A percentile compares a stretch with the other conserved stretches of the same genome.
phyloP scores from a whole-genome alignment of 1,140 invertebrate genomes.

The Camponotus floridanus region DNA sequence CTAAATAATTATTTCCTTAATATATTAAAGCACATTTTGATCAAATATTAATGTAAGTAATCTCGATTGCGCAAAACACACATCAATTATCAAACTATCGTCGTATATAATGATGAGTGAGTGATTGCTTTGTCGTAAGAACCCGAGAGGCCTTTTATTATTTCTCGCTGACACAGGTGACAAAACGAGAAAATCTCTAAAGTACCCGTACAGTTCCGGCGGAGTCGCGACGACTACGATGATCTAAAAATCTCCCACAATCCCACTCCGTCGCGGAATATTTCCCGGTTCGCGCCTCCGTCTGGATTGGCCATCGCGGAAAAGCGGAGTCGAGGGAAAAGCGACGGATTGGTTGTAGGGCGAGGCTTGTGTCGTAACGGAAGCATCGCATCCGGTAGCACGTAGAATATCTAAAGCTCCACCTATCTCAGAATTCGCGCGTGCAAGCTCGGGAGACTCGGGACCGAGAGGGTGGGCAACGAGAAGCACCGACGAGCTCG shows the following conservation, averaged over 20 bases:
- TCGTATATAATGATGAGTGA: background rate
- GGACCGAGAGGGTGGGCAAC: conserved; percentile 27
- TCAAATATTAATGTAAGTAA: background rate
- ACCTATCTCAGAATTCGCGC: conserved; percentile 77
- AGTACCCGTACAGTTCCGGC: conserved; percentile 48
- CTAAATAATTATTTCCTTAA: background rate
- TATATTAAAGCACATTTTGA: background rate
- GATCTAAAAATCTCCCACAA: conserved; percentile 48
- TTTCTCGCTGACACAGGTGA: conserved; percentile 25
- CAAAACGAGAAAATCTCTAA: conserved; percentile 52
- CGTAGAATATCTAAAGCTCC: conserved; percentile 78
- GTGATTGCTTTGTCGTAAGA: conserved; percentile 24
- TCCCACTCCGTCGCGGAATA: conserved; percentile 65
- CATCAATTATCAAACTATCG: conserved; percentile 7
- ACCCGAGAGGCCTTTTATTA: conserved; percentile 42
- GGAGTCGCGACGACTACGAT: conserved; percentile 31
- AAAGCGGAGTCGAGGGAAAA: conserved; percentile 71
- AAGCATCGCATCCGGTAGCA: conserved; percentile 64
- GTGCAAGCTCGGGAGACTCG: conserved; percentile 33
- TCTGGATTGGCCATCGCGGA: conserved; percentile 78
- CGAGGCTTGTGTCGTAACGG: conserved; percentile 80
- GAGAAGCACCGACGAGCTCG: conserved; percentile 27
- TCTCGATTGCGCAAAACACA: background rate
- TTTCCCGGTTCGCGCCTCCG: conserved; percentile 30
- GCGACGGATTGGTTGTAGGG: conserved; percentile 82